Evolutionary conservation across 2,888 invertebrate genomes (phyloP), one percentile per base, ranked within the genome.

Genomic region (Lepidonotus clava): DNA sequence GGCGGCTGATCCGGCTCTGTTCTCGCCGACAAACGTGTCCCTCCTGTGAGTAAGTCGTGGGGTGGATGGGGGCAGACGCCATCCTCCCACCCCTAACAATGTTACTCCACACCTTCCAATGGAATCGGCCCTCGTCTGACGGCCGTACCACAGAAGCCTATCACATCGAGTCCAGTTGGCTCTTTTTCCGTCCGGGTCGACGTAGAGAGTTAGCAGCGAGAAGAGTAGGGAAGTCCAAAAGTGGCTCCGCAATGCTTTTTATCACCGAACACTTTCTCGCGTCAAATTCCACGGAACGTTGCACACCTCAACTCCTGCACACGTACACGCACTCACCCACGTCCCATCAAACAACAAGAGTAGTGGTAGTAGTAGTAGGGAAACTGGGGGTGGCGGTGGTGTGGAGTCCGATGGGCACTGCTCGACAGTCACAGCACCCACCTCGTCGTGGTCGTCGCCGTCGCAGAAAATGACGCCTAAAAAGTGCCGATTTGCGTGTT

Each of bases 81-180:
- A n/a, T 38, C 71, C 71, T 14, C 71, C 71, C 38, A 34, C 34
- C 71, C 38, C 66, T 71, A 6, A 36, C 71, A 34, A 71, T 71
- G 36, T 38, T 46, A 2, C 71, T 66, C n/a, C 32, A 1, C 4
- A 36, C 38, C 71, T 38, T 5, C 67, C 67, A 11, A n/a, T 46
- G 46, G 46, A 46, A 8, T 18, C 46, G 46, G 8, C 71, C 36
- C 24, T 32, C 8, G 36, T 21, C 5, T 38, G 71, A 2, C 36
- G 36, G 8, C 11, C 4, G 4, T 6, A 1, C 71, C 4, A 28
- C 28, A 2, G 24, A 11, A 24, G 61, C 24, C 61, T 61, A 61
- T 61, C 61, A 61, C 61, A 61, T 61, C 2, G 61, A 24, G 61
- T 61, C 61, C 28, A 24, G n/a, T n/a, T n/a, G n/a, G n/a, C n/a